Base-by-base conservation (phyloP, 1,140 invertebrate species). In the Neuroterus valhalla region DNA sequence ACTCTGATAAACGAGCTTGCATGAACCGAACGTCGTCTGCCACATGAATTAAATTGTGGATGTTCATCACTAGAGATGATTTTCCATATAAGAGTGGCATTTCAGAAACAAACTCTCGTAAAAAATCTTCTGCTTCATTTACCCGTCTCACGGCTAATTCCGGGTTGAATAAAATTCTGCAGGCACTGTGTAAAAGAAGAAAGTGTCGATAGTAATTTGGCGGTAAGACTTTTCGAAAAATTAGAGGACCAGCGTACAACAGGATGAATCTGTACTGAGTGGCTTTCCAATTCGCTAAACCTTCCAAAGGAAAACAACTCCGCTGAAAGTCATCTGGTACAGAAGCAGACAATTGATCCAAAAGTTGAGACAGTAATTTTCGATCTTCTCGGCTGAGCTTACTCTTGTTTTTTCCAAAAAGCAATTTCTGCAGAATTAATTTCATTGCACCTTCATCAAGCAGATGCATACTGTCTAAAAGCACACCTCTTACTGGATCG, bases 271-370 rank as follows among this genome's bases (percentile, higher is more conserved):
- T 38, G 21, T 31, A 74, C 15, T 80, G 70, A 15, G 71, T 75
- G 14, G 76, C 78, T 52, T 80, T 80, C 75, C 38, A 71, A 48
- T 79, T 68, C 2, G 42, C 43, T 26, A 66, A 5, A 71, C 71
- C 48, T 4, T 8, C 0, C 2, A 79, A 19, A 66, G 73, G 68
- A 45, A 76, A 69, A 14, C 2, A 55, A 62, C 68, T 72, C 23
- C 76, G 38, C 46, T 78, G 69, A 69, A 78, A 75, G 48, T 78
- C 77, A 8, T 17, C 38, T n/a, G 72, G 72, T 11, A 78, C 55
- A 43, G 69, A 44, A 2, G 45, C n/a, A 3, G 42, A 55, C 31
- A 67, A 43, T 42, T 52, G 38, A 23, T 44, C 50, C n/a, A 76
- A 62, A 17, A 48, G 19, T 42, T 42, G 55, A 17, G 55, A 23